A percentile compares a stretch with the other conserved stretches of the same genome.
Conservation (phyloP, 2,113 vertebrate species). For the Vidua macroura region DNA sequence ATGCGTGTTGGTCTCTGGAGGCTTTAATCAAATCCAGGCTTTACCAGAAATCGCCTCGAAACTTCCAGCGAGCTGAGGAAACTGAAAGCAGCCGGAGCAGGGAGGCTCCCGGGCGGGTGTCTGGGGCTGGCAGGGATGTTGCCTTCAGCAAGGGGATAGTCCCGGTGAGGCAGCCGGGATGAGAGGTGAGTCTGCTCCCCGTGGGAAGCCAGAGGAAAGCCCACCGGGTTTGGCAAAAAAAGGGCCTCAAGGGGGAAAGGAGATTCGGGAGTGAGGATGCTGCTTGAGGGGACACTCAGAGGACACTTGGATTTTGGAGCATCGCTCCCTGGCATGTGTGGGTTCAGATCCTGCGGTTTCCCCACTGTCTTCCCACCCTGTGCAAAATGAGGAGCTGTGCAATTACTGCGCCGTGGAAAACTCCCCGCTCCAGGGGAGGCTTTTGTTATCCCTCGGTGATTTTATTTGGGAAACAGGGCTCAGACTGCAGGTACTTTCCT, state of each 20-base stretch:
- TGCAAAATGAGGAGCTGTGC: background rate
- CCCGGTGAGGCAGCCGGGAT: background rate
- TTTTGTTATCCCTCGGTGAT: background rate
- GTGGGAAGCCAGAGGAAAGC: background rate
- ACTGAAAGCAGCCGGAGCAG: background rate
- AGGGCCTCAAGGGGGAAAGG: background rate
- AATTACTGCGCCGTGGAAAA: background rate
- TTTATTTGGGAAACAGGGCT: background rate
- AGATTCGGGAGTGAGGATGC: background rate
- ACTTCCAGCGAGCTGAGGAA: background rate
- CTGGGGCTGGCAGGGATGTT: background rate
- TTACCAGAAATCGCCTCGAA: background rate
- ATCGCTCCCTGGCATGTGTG: rapidly evolving
- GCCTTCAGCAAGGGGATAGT: background rate
- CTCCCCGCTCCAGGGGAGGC: background rate
- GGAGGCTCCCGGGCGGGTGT: background rate
- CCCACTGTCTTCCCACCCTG: rapidly evolving
- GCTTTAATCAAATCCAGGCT: conserved; percentile 54
- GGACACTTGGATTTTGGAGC: background rate
- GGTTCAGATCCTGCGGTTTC: rapidly evolving
- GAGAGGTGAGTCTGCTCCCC: conserved; percentile 15
- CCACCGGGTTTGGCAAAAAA: rapidly evolving
- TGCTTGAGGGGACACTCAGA: background rate
- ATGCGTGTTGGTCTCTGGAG: conserved; percentile 26
- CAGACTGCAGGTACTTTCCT: conserved; percentile 39